Evolutionary conservation across 2,888 invertebrate species (phyloP).

Genomic region (Drosophila pseudotakahashii): DNA sequence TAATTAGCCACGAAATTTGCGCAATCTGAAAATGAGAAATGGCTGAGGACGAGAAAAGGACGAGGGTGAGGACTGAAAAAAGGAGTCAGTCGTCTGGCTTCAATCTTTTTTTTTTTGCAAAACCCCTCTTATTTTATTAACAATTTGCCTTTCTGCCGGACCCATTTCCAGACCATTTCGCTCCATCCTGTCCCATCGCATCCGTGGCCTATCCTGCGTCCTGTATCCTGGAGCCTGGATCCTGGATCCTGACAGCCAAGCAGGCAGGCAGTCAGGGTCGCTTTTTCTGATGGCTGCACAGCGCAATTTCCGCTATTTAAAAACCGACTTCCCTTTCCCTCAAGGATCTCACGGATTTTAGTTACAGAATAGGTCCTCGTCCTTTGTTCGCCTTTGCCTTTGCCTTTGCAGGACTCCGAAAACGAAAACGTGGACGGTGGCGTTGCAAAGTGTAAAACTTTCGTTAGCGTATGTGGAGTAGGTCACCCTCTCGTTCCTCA

Average conservation of each 20-base stretch:
- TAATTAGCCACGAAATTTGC: slow-evolving; percentile 60
- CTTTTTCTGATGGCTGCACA: slow-evolving; percentile 77
- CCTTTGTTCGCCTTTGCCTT: slow-evolving; percentile 29
- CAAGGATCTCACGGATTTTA: slow-evolving; percentile 26
- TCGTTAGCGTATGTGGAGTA: slow-evolving; percentile 31
- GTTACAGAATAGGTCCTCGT: slow-evolving; percentile 37
- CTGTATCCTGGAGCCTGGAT: slow-evolving; percentile 14
- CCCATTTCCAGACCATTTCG: slow-evolving; percentile 13
- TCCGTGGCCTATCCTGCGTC: slow-evolving; percentile 34
- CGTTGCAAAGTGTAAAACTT: slow-evolving; percentile 29
- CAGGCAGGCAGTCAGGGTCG: slow-evolving; percentile 47
- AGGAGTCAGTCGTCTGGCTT: not conserved
- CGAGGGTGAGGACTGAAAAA: too few species aligned
- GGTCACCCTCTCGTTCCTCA: slow-evolving; percentile 16
- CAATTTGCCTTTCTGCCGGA: slow-evolving; percentile 57
- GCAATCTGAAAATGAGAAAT: slow-evolving; percentile 17
- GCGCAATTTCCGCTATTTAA: slow-evolving; percentile 78
- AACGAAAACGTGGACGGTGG: slow-evolving; percentile 5
- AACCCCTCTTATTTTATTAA: slow-evolving; percentile 63
- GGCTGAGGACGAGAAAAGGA: not conserved
- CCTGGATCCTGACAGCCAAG: slow-evolving; percentile 5
- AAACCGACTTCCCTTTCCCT: slow-evolving; percentile 67
- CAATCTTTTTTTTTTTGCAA: slow-evolving; percentile 21
- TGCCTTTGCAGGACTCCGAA: slow-evolving; percentile 13
- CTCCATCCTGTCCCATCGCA: slow-evolving; percentile 22